Conservation (phyloP, 2,113 vertebrate species). For the Monarcha castaneiventris region DNA sequence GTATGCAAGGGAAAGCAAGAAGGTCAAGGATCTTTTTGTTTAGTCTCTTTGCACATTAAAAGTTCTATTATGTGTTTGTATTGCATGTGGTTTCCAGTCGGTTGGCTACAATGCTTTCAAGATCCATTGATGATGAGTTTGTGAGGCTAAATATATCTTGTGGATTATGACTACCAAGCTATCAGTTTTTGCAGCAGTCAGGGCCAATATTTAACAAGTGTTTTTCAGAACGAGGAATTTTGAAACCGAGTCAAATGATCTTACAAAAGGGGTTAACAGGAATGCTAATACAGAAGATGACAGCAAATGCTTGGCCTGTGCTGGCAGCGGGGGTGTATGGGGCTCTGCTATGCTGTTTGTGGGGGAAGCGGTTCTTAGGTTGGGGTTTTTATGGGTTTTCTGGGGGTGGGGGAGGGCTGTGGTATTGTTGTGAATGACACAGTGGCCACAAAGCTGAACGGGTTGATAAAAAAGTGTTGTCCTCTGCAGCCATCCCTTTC, state of each 20-base stretch:
- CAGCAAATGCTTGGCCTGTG: neutral
- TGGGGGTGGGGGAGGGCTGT: neutral
- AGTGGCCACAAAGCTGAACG: neutral
- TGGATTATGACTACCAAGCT: conserved; percentile 56
- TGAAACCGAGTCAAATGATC: neutral
- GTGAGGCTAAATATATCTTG: conserved; percentile 60
- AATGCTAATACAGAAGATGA: neutral
- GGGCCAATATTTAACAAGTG: conserved; percentile 54
- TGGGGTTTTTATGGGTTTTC: neutral
- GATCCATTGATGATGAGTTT: conserved; percentile 61
- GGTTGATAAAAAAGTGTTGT: neutral
- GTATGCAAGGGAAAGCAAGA: conserved; percentile 62
- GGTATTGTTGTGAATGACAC: neutral
- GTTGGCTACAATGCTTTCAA: conserved; percentile 28
- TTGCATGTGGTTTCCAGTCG: conserved; percentile 52
- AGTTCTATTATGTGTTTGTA: conserved; percentile 68
- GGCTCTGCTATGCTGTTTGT: neutral
- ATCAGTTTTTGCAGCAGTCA: conserved; percentile 41
- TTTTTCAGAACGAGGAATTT: conserved; percentile 30
- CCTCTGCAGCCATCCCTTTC: neutral
- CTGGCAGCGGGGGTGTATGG: neutral
- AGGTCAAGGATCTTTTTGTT: conserved; percentile 69
- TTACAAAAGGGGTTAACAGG: conserved; percentile 17
- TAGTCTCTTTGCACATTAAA: conserved; percentile 67
- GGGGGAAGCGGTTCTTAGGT: neutral